Evolutionary conservation across 2,888 invertebrate species (phyloP).

Genomic region (Apamea monoglypha): DNA sequence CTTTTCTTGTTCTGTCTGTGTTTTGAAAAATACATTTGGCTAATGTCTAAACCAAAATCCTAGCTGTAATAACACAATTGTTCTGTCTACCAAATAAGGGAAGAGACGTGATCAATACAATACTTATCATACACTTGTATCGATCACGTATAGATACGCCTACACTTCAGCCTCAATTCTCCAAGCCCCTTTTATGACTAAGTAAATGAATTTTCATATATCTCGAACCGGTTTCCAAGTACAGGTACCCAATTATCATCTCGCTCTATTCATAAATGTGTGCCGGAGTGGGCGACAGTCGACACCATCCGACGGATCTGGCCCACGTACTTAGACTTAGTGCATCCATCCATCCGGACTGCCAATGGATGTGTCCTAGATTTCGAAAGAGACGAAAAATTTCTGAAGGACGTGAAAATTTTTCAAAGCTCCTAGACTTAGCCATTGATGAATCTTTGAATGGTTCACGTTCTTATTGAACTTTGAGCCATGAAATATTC

Average conservation of each 20-base stretch:
- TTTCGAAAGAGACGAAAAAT: conserved; percentile 54
- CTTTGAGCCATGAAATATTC: conserved; percentile 20
- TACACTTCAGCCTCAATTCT: conserved; percentile 26
- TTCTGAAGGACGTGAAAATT: conserved; percentile 54
- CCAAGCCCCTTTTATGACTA: conserved; percentile 31
- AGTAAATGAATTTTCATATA: conserved; percentile 53
- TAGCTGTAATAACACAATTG: not conserved
- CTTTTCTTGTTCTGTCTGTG: conserved; percentile 14
- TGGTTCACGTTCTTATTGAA: conserved; percentile 18
- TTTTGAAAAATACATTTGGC: not conserved
- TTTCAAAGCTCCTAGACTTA: conserved; percentile 43
- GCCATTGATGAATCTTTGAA: conserved; percentile 43
- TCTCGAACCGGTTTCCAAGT: conserved; percentile 43
- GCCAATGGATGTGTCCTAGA: conserved; percentile 61
- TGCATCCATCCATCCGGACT: conserved; percentile 60
- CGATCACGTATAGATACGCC: conserved; percentile 32
- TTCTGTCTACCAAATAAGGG: conserved; percentile 18
- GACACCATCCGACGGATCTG: conserved; percentile 56
- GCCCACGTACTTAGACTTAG: conserved; percentile 62
- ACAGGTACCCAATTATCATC: conserved; percentile 57
- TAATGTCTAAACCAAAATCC: not conserved
- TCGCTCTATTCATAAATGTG: conserved; percentile 54
- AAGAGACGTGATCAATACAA: conserved; percentile 32
- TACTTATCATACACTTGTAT: conserved; percentile 33
- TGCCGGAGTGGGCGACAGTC: conserved; percentile 59